Conservation (phyloP, 64 coral and sea anemone genomes). For the Porites australiensis region DNA sequence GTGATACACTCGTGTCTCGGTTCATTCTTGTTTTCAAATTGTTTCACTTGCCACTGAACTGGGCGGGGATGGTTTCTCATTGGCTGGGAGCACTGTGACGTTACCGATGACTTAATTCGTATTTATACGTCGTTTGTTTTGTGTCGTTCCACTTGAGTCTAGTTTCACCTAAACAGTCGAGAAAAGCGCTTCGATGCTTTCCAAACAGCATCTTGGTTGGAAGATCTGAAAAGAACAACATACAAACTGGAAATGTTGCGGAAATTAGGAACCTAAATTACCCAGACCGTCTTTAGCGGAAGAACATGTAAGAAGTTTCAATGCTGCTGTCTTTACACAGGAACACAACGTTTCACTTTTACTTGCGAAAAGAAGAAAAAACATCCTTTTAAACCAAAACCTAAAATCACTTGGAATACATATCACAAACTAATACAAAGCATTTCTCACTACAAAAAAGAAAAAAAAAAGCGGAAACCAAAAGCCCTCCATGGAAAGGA, state of each 20-base stretch:
- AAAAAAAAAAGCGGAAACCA: no score
- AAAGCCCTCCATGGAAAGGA: no score
- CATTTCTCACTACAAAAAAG: no score
- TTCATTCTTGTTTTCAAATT: not conserved
- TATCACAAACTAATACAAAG: no score
- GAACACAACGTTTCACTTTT: not conserved
- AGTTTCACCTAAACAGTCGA: constrained; percentile 73
- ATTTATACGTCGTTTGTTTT: not conserved
- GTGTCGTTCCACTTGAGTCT: not conserved
- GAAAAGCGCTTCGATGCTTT: constrained; percentile 88
- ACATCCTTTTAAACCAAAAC: not conserved
- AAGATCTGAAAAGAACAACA: constrained; percentile 65
- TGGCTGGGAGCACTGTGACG: not conserved
- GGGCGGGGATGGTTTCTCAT: not conserved
- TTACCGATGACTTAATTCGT: not conserved
- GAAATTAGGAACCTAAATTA: not conserved
- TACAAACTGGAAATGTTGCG: not conserved
- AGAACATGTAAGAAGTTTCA: not conserved
- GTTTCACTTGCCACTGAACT: not conserved
- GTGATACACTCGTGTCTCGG: not conserved
- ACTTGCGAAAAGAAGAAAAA: not conserved
- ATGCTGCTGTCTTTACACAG: not conserved
- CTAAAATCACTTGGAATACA: no score
- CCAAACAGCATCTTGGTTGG: constrained; percentile 78
- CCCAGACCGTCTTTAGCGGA: no score